Evolutionary conservation across 1,140 invertebrate species (phyloP), one percentile per base, ranked within the genome.

Genomic region (Hormaphis cornu): DNA sequence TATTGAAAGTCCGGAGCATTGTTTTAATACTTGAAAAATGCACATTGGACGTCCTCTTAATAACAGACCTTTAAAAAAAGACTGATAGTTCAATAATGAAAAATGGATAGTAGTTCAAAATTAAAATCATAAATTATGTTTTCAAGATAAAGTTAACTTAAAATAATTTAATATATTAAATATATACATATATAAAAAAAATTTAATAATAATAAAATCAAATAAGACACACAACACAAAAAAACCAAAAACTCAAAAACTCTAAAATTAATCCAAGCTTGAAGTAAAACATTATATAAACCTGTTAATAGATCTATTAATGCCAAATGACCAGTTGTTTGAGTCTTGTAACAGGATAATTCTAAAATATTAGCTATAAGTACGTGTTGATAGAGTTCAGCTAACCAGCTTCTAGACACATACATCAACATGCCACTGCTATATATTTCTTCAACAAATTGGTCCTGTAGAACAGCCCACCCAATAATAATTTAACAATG

Each of bases 381-480:
- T 2, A 95, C 84, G 75, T 89, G 89, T 74, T 93, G 89, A 77
- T 95, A 95, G 1, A 97, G 79, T 76, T 95, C 92, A 28, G 89
- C 87, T 0, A 97, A 82, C 93, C 93, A 97, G 1, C 89, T 89
- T 0, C 90, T 88, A 5, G 93, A 95, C 1, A 97, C 80, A 76
- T 94, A 96, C 14, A 96, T 88, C 14, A 96, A 77, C 8, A 96
- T 88, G 5, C 93, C 93, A 71, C 90, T 93, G 30, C 89, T 89
- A 75, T 94, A 87, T 6, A 96, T 88, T 74, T 92, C 88, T 76
- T 93, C 90, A 1, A 95, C 87, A 78, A 96, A 97, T 77, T 94
- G 86, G 72, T 89, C 86, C 85, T 91, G 73, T 69, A 79, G 75
- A 71, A 70, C 22, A 74, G 72, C 63, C 69, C 33, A 58, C 54